phyloP scores from a whole-genome alignment of 2,888 invertebrate species.

The Scaptomyza flava region DNA sequence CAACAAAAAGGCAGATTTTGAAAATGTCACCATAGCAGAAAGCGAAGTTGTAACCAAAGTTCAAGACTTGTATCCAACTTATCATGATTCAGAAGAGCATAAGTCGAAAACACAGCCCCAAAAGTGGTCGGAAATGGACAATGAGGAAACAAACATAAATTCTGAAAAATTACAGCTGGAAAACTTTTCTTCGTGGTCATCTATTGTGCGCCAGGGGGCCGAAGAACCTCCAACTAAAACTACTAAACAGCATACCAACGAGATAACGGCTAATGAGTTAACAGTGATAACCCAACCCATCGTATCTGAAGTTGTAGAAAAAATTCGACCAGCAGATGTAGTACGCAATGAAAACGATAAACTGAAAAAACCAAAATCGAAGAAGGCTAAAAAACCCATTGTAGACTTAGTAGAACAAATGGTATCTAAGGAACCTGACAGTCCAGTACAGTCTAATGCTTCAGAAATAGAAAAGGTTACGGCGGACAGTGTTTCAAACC shows the following conservation, averaged over 20 bases:
- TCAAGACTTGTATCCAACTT: not conserved
- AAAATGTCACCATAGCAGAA: conserved; percentile 1
- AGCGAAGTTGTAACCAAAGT: not conserved
- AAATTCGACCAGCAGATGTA: not conserved
- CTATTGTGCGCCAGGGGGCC: conserved; percentile 58
- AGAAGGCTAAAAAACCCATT: conserved; percentile 28
- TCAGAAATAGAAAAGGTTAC: not conserved
- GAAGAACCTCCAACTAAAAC: conserved; percentile 50
- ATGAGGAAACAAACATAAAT: conserved; percentile 15
- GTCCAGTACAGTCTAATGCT: not conserved
- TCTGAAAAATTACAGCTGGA: conserved; percentile 8
- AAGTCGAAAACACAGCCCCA: conserved; percentile 3
- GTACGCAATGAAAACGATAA: conserved; percentile 12
- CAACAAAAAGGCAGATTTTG: conserved; percentile 26
- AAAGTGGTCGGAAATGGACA: conserved; percentile 45
- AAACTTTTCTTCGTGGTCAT: conserved; percentile 50
- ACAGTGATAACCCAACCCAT: not conserved
- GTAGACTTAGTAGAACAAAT: not conserved
- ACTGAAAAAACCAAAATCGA: conserved; percentile 32
- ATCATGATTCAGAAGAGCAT: not conserved
- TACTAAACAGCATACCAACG: conserved; percentile 14
- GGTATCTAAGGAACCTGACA: conserved; percentile 2
- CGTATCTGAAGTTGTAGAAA: conserved; percentile 4
- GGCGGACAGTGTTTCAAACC: not conserved
- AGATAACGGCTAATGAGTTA: not conserved